phyloP scores from a whole-genome alignment of 2,888 invertebrate genomes.

The Perizoma affinitatum region DNA sequence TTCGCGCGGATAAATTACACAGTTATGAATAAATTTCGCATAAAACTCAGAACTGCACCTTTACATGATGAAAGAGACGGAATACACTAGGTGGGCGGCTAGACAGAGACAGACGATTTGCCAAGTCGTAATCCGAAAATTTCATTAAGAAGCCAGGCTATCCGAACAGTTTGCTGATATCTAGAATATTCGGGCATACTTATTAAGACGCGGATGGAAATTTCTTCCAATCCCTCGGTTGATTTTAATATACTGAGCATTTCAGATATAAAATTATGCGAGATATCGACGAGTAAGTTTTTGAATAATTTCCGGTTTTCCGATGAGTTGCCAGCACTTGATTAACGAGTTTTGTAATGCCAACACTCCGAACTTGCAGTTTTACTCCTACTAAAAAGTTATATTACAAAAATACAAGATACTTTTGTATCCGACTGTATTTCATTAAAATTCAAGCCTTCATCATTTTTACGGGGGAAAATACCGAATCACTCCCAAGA shows the following conservation, averaged over 20 bases:
- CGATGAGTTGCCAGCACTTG: conserved; percentile 50
- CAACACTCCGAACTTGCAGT: conserved; percentile 28
- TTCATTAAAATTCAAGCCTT: conserved; percentile 39
- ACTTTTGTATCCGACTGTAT: conserved; percentile 20
- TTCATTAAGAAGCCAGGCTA: conserved; percentile 82
- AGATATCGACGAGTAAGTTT: conserved; percentile 51
- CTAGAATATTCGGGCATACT: conserved; percentile 76
- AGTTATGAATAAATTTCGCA: conserved; percentile 85
- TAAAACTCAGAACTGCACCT: conserved; percentile 83
- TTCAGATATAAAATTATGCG: conserved; percentile 62
- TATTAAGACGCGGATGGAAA: conserved; percentile 70
- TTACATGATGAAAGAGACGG: conserved; percentile 69
- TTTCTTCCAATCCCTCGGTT: conserved; percentile 67
- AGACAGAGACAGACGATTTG: conserved; percentile 53
- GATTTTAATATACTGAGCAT: conserved; percentile 67
- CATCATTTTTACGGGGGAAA: conserved; percentile 44
- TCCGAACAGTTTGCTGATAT: conserved; percentile 77
- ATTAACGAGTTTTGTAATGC: conserved; percentile 46
- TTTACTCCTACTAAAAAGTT: conserved; percentile 9
- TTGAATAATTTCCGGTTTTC: conserved; percentile 46
- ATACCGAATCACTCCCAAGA: conserved; percentile 53
- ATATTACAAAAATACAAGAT: conserved; percentile 1
- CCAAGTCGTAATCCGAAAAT: conserved; percentile 81
- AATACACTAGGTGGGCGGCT: conserved; percentile 41
- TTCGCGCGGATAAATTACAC: conserved; percentile 81